Evolutionary conservation across 2,888 invertebrate genomes (phyloP), one percentile per base, ranked within the genome.

Genomic region (Suillia variegata): DNA sequence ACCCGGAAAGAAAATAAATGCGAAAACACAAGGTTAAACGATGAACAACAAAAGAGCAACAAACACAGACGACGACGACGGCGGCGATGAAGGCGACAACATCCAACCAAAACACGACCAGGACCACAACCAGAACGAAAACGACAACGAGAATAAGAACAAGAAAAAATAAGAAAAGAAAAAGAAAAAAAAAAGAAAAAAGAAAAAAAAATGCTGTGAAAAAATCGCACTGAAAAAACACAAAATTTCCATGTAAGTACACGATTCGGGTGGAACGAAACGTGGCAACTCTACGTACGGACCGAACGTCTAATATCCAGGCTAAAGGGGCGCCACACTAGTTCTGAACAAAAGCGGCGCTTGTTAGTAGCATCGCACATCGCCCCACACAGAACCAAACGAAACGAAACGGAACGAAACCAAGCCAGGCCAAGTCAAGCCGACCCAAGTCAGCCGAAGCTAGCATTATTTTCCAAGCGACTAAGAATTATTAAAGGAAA

Each of bases 401-500:
- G n/a, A n/a, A n/a, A n/a, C n/a, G n/a, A n/a, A n/a, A n/a, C n/a
- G n/a, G n/a, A n/a, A n/a, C n/a, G n/a, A n/a, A n/a, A n/a, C n/a
- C n/a, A n/a, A n/a, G n/a, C n/a, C n/a, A n/a, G n/a, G n/a, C n/a
- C n/a, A n/a, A n/a, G n/a, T n/a, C n/a, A n/a, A n/a, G n/a, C n/a
- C n/a, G n/a, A n/a, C n/a, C n/a, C n/a, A n/a, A n/a, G n/a, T n/a
- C n/a, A n/a, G n/a, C n/a, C n/a, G n/a, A n/a, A n/a, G n/a, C n/a
- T n/a, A 65, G 64, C 69, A 73, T 69, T 77, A 74, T 77, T 77
- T 77, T 77, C 77, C 75, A 74, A 77, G 68, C 71, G 74, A 77
- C 66, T 74, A 79, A 67, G 71, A 75, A 77, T 77, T 76, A 77
- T 76, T 75, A 78, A 78, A 78, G 68, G 70, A 63, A 70, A 78